Base-by-base conservation (phyloP, 2,797 vertebrate species). In the Molossus alvarezi region DNA sequence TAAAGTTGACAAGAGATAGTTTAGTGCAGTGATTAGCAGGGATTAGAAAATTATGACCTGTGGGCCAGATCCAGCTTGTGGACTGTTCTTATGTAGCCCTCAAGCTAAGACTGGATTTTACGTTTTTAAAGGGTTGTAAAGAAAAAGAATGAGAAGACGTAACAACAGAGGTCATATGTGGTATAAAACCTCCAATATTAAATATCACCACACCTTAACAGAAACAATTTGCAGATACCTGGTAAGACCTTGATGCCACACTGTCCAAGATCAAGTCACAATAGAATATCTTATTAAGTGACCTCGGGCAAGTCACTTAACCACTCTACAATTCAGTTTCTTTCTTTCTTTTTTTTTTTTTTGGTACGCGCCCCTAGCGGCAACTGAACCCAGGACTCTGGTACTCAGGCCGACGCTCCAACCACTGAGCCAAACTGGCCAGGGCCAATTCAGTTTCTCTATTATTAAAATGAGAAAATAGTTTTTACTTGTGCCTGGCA, bases 381-480 rank as follows among this genome's bases (percentile, higher is more conserved):
- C 33, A 33, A 33, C 33, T 33, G 33, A 33, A 33, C 33, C 33
- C 33, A 33, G 33, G 33, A 33, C 33, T 33, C 33, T 33, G 33
- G 33, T 33, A 33, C 33, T 33, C 33, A 33, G 33, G 33, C 33
- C 33, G 33, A 33, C 33, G 33, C 33, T 33, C 33, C 33, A 33
- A 33, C 33, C 33, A 33, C 33, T 33, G 33, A 33, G 33, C 33
- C 33, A 33, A 33, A 33, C 33, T 33, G 33, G 33, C 33, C 33
- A 33, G 33, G 33, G 33, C 33, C 13, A 81, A 60, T 64, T 85
- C 15, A 45, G 41, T 65, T 72, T 81, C 13, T 55, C 80, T 17
- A 45, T 90, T 29, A 58, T 84, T 69, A 75, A 75, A 88, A 58
- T 90, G 33, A 73, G 37, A 75, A 95, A 87, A 92, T n/a, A 88